Percentiles rank a stretch among this genome's conserved stretches.
Conservation (phyloP, 2,113 vertebrate species). For the Pituophis catenifer region DNA sequence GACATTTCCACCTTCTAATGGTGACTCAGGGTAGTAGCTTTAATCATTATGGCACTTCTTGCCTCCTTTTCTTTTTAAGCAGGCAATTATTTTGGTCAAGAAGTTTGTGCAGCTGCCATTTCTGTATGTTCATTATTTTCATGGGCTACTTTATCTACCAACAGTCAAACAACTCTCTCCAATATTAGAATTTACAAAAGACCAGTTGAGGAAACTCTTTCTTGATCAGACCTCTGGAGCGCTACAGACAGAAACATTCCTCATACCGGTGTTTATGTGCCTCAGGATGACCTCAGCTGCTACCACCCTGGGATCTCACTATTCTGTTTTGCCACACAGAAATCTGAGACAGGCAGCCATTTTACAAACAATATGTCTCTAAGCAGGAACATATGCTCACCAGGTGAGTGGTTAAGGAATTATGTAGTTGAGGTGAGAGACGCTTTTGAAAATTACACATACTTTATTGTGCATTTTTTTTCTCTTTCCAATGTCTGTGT, state of each 20-base stretch:
- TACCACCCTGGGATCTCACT: constrained; percentile 51
- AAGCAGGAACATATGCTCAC: constrained; percentile 66
- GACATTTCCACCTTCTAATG: background rate
- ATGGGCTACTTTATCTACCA: constrained; percentile 36
- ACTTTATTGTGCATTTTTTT: constrained; percentile 36
- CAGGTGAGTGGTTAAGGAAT: constrained; percentile 45
- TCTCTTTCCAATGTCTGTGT: background rate
- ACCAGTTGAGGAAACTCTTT: background rate
- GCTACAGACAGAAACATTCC: constrained; percentile 59
- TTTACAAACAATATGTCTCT: constrained; percentile 66
- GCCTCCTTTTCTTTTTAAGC: background rate
- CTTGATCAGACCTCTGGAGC: constrained; percentile 40
- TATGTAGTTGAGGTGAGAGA: constrained; percentile 45
- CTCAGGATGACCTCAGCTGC: constrained; percentile 56
- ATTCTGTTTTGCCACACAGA: constrained; percentile 56
- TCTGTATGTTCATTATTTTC: constrained; percentile 36
- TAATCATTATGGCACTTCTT: background rate
- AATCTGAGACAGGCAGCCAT: constrained; percentile 65
- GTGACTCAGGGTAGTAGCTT: background rate
- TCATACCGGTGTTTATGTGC: constrained; percentile 58
- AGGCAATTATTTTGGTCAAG: background rate
- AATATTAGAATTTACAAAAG: background rate
- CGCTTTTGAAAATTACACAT: constrained; percentile 17
- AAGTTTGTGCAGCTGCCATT: background rate
- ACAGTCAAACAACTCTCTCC: constrained; percentile 31